Percentiles rank a stretch among this genome's conserved stretches.
These are phyloP conservation scores for Drosophila quasianomalipes DNA, from an alignment of 2,888 invertebrate genomes.

Conservation along the genomic window DNA sequence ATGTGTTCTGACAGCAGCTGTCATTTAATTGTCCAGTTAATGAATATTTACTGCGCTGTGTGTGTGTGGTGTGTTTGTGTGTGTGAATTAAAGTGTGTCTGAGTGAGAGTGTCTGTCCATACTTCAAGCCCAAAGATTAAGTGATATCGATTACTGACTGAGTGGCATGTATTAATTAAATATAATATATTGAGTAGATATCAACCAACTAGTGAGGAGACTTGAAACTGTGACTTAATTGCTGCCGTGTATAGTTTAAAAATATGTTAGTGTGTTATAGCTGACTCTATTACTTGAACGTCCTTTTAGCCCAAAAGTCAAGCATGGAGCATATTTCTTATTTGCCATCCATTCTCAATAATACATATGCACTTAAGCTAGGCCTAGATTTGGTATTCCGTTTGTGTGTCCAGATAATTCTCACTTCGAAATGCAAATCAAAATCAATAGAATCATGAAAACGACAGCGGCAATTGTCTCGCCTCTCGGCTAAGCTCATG, in stretches of 20 bases:
- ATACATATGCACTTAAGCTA: slow-evolving; percentile 19
- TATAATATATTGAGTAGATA: not conserved
- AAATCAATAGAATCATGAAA: slow-evolving; percentile 12
- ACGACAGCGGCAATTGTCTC: slow-evolving; percentile 4
- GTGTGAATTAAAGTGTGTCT: not conserved
- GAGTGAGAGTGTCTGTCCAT: not conserved
- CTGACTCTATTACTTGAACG: not conserved
- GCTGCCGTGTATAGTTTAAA: no score
- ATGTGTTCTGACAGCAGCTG: slow-evolving; percentile 36
- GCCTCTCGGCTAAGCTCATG: not conserved
- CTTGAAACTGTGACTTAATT: not conserved
- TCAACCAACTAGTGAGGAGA: no score
- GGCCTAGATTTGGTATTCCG: slow-evolving; percentile 17
- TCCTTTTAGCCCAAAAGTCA: not conserved
- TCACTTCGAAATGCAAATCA: slow-evolving; percentile 11
- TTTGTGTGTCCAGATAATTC: slow-evolving; percentile 7
- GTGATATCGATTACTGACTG: slow-evolving; percentile 1
- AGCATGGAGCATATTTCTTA: no score
- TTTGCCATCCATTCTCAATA: slow-evolving; percentile 6
- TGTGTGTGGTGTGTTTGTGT: no score
- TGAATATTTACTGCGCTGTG: slow-evolving; percentile 42
- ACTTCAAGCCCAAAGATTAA: slow-evolving; percentile 9
- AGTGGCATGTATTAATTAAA: not conserved
- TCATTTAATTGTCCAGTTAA: slow-evolving; percentile 47
- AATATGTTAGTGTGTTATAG: not conserved